Evolutionary conservation across 2,888 invertebrate genomes (phyloP), one percentile per base, ranked within the genome.

Genomic region (Magallana nippona): DNA sequence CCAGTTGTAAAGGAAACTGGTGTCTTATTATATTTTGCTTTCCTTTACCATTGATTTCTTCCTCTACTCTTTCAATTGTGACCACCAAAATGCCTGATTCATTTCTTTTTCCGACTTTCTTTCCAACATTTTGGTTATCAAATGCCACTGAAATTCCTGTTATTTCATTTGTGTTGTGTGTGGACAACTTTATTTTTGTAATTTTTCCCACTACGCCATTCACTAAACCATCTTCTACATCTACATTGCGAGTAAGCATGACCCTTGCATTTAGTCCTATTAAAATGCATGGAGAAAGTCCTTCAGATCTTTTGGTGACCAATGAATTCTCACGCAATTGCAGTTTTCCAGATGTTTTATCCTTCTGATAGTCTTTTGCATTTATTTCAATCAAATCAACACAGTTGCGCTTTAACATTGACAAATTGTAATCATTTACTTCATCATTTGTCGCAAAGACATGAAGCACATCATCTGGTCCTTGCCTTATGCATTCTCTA

Each of bases 371-470:
- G 55, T 79, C 79, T 55, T 19, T 17, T 55, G 79, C 79, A 17
- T 17, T n/a, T 55, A 79, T 78, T 55, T 78, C 78, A 15, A 44
- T 32, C 44, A 78, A 15, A 27, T 85, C 79, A n/a, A 22, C 15
- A 32, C 79, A 71, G 10, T 55, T 15, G 71, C 17, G 55, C 15
- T 71, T 55, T 27, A 85, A 27, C 80, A 78, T 83, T 62, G 32
- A 82, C 79, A 81, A 13, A 60, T 86, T 85, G 71, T 82, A 57
- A 17, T 11, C 79, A 57, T 86, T 79, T 2, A 85, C 83, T 44
- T 85, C 85, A 17, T 77, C 77, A 86, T 86, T 86, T n/a, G 85
- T 85, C 17, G 86, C 56, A 78, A 77, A 86, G n/a, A 85, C 83
- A 82, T 86, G 85, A n/a, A 86, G 44, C 15, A 58, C 79, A 83